Evolutionary conservation across 1,140 invertebrate genomes (phyloP).

Genomic region (Matsumurasca onukii): DNA sequence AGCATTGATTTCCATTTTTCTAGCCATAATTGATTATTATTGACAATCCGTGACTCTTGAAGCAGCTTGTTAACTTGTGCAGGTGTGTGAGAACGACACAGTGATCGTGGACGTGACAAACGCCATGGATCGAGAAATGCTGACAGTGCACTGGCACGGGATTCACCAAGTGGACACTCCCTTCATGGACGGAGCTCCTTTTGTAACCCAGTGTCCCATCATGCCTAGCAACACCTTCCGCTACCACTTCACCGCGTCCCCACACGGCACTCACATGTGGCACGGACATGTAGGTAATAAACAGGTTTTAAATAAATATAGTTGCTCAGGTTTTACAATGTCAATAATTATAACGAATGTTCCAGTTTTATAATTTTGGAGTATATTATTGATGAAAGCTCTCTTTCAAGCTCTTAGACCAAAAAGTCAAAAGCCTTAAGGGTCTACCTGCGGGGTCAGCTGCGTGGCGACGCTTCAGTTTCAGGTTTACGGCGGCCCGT

Average conservation of each 20-base stretch:
- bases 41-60: no score
- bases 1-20: neutral
- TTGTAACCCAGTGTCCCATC: conserved; percentile 44
- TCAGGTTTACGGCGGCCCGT: no score
- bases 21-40: no score
- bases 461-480: no score
- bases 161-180: conserved; percentile 49
- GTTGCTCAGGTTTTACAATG: neutral
- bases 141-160: conserved; percentile 54
- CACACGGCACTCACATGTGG: conserved; percentile 45
- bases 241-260: conserved; percentile 41
- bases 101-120: conserved; percentile 51
- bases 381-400: no score
- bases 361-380: no score
- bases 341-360: neutral
- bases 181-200: conserved; percentile 58
- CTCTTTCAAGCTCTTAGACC: no score
- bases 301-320: conserved; percentile 4
- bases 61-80: no score
- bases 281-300: conserved; percentile 46
- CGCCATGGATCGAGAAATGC: conserved; percentile 48
- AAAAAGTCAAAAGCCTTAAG: no score
- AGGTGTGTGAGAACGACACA: conserved; percentile 53
- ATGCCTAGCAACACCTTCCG: conserved; percentile 37
- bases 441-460: no score